phyloP scores from a whole-genome alignment of 1,140 invertebrate species.

The Zaprionus africanus region DNA sequence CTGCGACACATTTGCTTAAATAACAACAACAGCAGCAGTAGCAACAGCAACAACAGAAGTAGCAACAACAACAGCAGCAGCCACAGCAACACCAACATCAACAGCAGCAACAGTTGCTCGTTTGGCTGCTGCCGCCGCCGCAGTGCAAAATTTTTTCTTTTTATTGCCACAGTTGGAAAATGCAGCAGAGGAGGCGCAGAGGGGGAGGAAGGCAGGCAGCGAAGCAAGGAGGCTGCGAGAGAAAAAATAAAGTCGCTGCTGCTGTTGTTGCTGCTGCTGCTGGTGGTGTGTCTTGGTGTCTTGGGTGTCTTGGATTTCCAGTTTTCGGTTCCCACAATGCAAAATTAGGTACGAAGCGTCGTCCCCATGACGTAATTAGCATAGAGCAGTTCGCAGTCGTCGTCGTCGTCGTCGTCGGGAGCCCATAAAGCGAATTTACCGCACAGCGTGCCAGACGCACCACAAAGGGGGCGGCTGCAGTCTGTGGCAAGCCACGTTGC shows the following conservation, averaged over 20 bases:
- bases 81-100: slow-evolving; percentile 33
- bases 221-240: slow-evolving; percentile 1
- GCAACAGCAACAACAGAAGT: slow-evolving; percentile 38
- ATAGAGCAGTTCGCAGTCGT: slow-evolving; percentile 76
- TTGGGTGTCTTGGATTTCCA: slow-evolving; percentile 80
- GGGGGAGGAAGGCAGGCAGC: slow-evolving; percentile 12
- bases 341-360: slow-evolving; percentile 83
- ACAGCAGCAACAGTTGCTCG: slow-evolving; percentile 33
- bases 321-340: slow-evolving; percentile 84
- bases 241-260: slow-evolving; percentile 26
- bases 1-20: slow-evolving; percentile 83
- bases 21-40: slow-evolving; percentile 64
- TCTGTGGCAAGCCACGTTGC: slow-evolving; percentile 11
- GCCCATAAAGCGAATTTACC: slow-evolving; percentile 82
- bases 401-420: slow-evolving; percentile 63
- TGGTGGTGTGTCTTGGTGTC: slow-evolving; percentile 21
- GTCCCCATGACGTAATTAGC: slow-evolving; percentile 84
- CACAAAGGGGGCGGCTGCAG: slow-evolving; percentile 13
- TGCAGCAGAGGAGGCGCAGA: slow-evolving; percentile 41
- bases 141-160: slow-evolving; percentile 58
- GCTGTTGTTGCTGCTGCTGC: slow-evolving; percentile 18
- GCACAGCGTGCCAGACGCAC: slow-evolving; percentile 72
- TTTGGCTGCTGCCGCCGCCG: slow-evolving; percentile 21
- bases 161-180: slow-evolving; percentile 68
- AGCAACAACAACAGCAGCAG: slow-evolving; percentile 26